These are phyloP conservation scores for Meliscaeva auricollis DNA, from an alignment of 2,888 invertebrate species.

Conservation along the genomic window DNA sequence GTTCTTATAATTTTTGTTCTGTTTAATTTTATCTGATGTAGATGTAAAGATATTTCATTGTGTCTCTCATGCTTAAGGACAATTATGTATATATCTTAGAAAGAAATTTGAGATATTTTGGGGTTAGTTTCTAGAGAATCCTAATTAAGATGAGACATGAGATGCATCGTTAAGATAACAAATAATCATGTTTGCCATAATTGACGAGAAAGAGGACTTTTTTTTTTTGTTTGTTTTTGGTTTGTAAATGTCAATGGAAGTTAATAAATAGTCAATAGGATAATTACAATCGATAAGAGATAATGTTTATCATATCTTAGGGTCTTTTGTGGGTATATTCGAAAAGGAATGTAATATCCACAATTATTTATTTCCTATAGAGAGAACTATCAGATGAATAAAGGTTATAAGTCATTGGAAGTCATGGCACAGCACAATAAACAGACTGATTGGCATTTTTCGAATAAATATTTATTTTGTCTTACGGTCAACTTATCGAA, in stretches of 20 bases:
- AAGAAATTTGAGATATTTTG: constrained; percentile 16
- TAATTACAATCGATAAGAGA: constrained; percentile 1
- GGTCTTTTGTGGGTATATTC: neutral
- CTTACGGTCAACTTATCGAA: too few relatives aligned
- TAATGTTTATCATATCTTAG: neutral
- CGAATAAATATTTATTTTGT: too few relatives aligned
- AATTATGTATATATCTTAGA: neutral
- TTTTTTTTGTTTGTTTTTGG: neutral
- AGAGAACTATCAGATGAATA: too few relatives aligned
- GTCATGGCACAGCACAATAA: too few relatives aligned
- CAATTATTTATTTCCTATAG: too few relatives aligned
- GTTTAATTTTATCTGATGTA: neutral
- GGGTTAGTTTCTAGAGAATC: neutral
- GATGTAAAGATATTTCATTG: neutral
- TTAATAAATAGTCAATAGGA: constrained; percentile 23
- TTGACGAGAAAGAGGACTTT: neutral
- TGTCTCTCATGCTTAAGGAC: constrained; percentile 5
- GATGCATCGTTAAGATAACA: constrained; percentile 29
- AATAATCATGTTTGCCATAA: constrained; percentile 47
- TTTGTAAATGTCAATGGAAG: neutral
- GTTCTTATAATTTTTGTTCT: neutral
- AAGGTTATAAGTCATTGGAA: too few relatives aligned
- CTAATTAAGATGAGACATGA: constrained; percentile 30
- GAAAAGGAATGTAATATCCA: too few relatives aligned
- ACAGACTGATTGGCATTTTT: too few relatives aligned